These are phyloP conservation scores for Desoria tigrina DNA, from an alignment of 2,888 invertebrate species.

Conservation along the genomic window DNA sequence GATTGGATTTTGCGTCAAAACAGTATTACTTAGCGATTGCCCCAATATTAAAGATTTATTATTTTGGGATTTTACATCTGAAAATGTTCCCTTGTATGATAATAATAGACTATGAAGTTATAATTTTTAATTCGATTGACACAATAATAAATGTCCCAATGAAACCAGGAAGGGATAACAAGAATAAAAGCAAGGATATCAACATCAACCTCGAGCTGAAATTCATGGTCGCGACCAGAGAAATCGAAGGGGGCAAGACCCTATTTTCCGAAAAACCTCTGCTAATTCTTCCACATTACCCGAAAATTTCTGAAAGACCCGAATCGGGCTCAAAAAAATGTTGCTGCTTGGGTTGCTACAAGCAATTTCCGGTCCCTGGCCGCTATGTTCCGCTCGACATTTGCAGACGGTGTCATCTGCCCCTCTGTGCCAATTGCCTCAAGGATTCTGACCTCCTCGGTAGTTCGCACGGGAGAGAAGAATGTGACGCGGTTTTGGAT, in stretches of 20 bases:
- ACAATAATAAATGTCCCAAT: too few species aligned
- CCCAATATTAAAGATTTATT: too few species aligned
- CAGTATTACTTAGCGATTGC: too few species aligned
- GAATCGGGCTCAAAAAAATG: background rate
- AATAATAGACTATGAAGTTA: too few species aligned
- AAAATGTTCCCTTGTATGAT: too few species aligned
- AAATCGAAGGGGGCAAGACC: constrained; percentile 16
- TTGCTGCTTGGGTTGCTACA: constrained; percentile 13
- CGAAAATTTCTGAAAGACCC: background rate
- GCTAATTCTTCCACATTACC: constrained; percentile 12
- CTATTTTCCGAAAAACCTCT: constrained; percentile 27
- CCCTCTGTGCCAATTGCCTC: constrained; percentile 18
- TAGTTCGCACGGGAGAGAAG: background rate
- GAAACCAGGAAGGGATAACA: too few species aligned
- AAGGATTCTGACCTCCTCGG: background rate
- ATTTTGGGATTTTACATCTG: too few species aligned
- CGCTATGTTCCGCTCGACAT: background rate
- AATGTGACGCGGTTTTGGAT: constrained; percentile 8
- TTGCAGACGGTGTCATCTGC: constrained; percentile 14
- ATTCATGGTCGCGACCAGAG: constrained; percentile 22
- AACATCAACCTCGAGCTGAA: constrained; percentile 16
- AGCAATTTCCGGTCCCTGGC: background rate
- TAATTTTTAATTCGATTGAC: too few species aligned
- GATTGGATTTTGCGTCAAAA: too few species aligned
- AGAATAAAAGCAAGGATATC: background rate